Evolutionary conservation across 2,113 vertebrate genomes (phyloP).

Genomic region (Calidris pygmaea): DNA sequence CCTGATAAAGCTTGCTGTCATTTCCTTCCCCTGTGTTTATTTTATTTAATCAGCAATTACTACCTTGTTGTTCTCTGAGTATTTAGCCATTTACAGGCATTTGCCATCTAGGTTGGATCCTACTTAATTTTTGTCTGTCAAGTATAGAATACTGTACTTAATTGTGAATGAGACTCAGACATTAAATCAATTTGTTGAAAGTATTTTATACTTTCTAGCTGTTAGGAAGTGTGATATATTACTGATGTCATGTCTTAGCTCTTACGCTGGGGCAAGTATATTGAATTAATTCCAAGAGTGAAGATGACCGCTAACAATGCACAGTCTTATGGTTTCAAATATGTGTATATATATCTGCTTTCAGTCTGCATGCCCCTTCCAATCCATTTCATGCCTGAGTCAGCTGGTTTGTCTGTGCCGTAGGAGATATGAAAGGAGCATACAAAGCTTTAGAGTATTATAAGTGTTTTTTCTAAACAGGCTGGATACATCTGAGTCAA

Average conservation of each 20-base stretch:
- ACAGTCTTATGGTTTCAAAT: not conserved
- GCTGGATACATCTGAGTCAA: too few species aligned
- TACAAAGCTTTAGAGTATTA: not conserved
- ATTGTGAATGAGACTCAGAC: not conserved
- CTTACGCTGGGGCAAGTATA: not conserved
- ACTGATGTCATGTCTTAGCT: not conserved
- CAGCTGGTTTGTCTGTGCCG: not conserved
- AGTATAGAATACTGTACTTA: not conserved
- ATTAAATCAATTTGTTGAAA: not conserved
- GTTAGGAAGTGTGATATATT: not conserved
- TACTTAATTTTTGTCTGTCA: not conserved
- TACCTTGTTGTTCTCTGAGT: not conserved
- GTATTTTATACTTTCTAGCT: not conserved
- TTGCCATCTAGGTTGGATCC: not conserved
- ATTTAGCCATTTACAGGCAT: not conserved
- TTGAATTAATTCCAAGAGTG: not conserved
- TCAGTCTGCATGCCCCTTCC: not conserved
- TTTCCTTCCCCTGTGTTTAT: not conserved
- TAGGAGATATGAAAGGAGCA: not conserved
- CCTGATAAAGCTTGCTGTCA: not conserved
- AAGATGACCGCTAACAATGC: not conserved
- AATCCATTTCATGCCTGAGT: not conserved
- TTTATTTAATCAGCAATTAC: not conserved
- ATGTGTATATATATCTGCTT: rapidly evolving
- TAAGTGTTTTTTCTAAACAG: not conserved